A percentile compares a stretch with the other conserved stretches of the same genome.
These are phyloP conservation scores for honey bee (Apis mellifera) DNA, from an alignment of 1,140 invertebrate species.

Conservation along the genomic window Amel_HAv3.1 CM009932.2:7115001-7115500, in stretches of 20 bases:
- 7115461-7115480: slow-evolving; percentile 6
- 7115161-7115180: slow-evolving; percentile 39
- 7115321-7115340: slow-evolving; percentile 61
- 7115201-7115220: slow-evolving; percentile 49
- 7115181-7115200: slow-evolving; percentile 39
- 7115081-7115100: slow-evolving; percentile 20
- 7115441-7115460: slow-evolving; percentile 5
- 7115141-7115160: slow-evolving; percentile 10
- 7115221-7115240: slow-evolving; percentile 44
- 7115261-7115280: not conserved
- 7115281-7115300: not conserved
- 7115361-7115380: not conserved
- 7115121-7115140: not conserved
- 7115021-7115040: not conserved
- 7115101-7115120: no score
- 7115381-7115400: slow-evolving; percentile 22
- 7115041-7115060: not conserved
- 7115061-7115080: slow-evolving; percentile 27
- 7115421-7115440: slow-evolving; percentile 37
- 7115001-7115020: slow-evolving; percentile 17
- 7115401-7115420: slow-evolving; percentile 41
- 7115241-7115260: slow-evolving; percentile 33
- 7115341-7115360: slow-evolving; percentile 4
- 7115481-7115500: slow-evolving; percentile 9
- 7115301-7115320: slow-evolving; percentile 38